These are phyloP conservation scores for Neotoma lepida DNA, from an alignment of 2,113 vertebrate species.

Conservation along the genomic window DNA sequence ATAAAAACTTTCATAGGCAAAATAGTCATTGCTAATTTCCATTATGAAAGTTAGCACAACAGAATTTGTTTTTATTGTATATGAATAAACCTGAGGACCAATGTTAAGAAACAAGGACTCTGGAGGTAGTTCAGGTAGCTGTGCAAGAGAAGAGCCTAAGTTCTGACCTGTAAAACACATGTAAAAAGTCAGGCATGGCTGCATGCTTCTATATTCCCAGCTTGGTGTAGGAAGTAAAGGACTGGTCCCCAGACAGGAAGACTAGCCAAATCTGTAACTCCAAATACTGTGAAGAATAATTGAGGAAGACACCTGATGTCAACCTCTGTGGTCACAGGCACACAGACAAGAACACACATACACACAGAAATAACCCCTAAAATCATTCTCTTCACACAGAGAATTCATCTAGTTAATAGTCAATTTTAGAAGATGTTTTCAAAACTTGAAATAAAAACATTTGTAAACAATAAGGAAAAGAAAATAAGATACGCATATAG, in stretches of 20 bases:
- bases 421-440: neutral
- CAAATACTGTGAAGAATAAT: neutral
- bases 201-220: neutral
- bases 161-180: neutral
- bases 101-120: slow-evolving; percentile 12
- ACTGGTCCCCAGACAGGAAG: too few species aligned
- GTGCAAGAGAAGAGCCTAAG: neutral
- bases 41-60: slow-evolving; percentile 20
- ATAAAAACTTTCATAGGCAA: neutral
- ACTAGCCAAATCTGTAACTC: neutral
- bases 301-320: neutral
- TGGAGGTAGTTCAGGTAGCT: neutral
- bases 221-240: neutral
- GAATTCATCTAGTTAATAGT: neutral
- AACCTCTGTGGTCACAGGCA: neutral
- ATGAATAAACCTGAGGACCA: slow-evolving; percentile 9
- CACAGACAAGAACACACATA: neutral
- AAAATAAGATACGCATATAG: neutral
- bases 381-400: neutral
- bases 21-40: neutral
- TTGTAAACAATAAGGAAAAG: neutral
- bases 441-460: slow-evolving; percentile 15
- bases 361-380: neutral
- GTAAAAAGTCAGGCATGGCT: neutral
- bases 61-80: neutral